Percentiles rank a stretch among this genome's conserved stretches.
Conservation (phyloP, 2,797 vertebrate genomes). For the Bucorvus abyssinicus region DNA sequence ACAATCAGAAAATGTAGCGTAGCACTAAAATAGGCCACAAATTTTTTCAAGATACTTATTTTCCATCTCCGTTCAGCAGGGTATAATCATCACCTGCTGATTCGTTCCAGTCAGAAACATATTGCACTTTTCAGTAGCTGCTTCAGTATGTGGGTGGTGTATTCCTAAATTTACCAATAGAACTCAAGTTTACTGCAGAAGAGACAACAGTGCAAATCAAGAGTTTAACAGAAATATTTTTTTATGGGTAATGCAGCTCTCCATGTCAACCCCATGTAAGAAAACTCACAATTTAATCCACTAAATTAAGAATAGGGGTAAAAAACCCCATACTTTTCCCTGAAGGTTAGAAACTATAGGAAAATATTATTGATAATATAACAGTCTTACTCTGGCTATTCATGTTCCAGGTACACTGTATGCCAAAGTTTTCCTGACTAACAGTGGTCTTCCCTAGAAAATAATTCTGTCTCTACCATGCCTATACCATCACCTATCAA, state of each 20-base stretch:
- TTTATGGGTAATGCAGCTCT: neutral
- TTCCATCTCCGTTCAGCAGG: conserved; percentile 23
- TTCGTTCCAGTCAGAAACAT: conserved; percentile 40
- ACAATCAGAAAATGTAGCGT: neutral
- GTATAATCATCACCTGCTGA: conserved; percentile 65
- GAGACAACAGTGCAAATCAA: conserved; percentile 15
- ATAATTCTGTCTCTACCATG: neutral
- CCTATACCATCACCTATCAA: neutral
- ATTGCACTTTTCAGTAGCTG: conserved; percentile 45
- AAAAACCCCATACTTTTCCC: neutral
- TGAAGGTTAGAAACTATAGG: neutral
- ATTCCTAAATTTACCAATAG: conserved; percentile 53
- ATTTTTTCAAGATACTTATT: conserved; percentile 42
- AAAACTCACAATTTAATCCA: neutral
- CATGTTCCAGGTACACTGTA: neutral
- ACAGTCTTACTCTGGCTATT: neutral
- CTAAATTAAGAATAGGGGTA: neutral
- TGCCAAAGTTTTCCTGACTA: neutral
- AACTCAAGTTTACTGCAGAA: conserved; percentile 5
- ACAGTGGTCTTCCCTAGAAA: neutral
- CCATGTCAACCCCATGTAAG: neutral
- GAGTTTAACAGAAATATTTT: neutral
- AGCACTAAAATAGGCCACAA: conserved; percentile 9
- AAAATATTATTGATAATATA: neutral
- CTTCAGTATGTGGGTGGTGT: conserved; percentile 10